Percentiles rank a stretch among this genome's conserved stretches.
Evolutionary conservation across 2,797 vertebrate genomes (phyloP).

Genomic region (Mormyrops attenuatus): DNA sequence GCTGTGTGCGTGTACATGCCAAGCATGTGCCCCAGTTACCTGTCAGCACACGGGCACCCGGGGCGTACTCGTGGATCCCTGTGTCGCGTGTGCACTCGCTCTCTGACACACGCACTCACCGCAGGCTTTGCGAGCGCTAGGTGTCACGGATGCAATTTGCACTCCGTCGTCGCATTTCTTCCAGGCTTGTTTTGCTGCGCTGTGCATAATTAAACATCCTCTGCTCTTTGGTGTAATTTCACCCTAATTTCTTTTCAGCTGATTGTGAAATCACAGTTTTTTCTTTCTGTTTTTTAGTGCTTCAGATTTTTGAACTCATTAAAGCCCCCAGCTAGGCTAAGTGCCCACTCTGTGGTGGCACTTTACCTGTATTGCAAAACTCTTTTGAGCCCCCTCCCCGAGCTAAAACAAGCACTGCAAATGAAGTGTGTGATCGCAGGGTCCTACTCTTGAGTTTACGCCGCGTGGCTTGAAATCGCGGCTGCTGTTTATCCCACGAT

Average conservation of each 20-base stretch:
- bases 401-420: not conserved
- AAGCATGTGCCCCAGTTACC: not conserved
- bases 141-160: slow-evolving; percentile 10
- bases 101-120: not conserved
- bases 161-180: slow-evolving; percentile 6
- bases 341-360: not conserved
- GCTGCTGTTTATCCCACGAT: not conserved
- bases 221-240: not conserved
- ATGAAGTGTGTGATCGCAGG: not conserved
- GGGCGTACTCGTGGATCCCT: not conserved
- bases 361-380: not conserved
- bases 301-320: slow-evolving; percentile 2
- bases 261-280: slow-evolving; percentile 1
- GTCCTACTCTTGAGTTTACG: not conserved
- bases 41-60: not conserved
- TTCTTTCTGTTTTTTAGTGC: not conserved
- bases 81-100: not conserved
- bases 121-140: not conserved
- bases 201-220: slow-evolving; percentile 5
- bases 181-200: not conserved
- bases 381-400: not conserved
- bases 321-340: not conserved
- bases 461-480: not conserved
- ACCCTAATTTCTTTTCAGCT: not conserved
- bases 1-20: not conserved